A percentile compares a stretch with the other conserved stretches of the same genome.
These are phyloP conservation scores for Himantopus leucocephalus DNA, from an alignment of 2,113 vertebrate genomes.

Conservation along the genomic window DNA sequence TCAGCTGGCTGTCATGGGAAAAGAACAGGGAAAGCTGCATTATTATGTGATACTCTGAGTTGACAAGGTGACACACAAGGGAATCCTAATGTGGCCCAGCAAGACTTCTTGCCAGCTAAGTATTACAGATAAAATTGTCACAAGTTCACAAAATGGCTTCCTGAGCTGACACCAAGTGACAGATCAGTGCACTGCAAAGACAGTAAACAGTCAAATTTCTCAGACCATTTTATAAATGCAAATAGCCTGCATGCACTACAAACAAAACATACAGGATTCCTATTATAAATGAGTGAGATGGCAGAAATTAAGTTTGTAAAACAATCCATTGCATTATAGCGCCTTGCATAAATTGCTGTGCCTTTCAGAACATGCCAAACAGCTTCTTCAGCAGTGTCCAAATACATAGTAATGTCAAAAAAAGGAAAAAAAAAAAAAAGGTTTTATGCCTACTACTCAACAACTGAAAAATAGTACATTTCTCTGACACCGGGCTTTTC, in stretches of 20 bases:
- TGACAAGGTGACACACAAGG: slow-evolving; percentile 2
- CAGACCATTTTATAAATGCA: neutral
- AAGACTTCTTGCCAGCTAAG: neutral
- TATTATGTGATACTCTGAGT: neutral
- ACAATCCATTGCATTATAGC: neutral
- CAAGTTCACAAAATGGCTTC: neutral
- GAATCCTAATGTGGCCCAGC: neutral
- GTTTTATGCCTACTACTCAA: neutral
- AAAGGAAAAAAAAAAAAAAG: too few relatives aligned
- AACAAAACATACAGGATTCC: neutral
- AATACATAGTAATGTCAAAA: neutral
- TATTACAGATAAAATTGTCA: slow-evolving; percentile 1
- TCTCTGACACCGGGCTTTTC: neutral
- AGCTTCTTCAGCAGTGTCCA: neutral
- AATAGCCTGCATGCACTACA: neutral
- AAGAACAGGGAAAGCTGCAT: neutral
- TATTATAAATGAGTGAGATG: neutral
- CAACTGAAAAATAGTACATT: neutral
- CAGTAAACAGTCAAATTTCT: neutral
- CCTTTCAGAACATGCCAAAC: neutral
- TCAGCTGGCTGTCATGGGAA: neutral
- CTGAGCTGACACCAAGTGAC: neutral
- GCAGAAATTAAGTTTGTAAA: neutral
- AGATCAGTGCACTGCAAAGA: neutral
- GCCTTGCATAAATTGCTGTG: neutral